phyloP scores from a whole-genome alignment of 1,140 invertebrate genomes.

The Penaeus chinensis region DNA sequence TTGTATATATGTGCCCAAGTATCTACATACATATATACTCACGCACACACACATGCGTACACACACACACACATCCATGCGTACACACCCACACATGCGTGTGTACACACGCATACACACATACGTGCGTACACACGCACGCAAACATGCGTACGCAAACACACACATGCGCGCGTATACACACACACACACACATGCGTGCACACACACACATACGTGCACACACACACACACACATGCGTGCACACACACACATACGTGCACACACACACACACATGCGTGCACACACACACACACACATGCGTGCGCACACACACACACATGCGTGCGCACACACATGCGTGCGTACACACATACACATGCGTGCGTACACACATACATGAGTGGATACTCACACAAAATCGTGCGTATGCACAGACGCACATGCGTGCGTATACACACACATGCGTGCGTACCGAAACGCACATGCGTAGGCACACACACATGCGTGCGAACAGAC shows the following conservation, averaged over 20 bases:
- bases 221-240: neutral
- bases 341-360: neutral
- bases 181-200: no score
- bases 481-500: neutral
- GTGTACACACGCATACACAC: neutral
- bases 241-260: neutral
- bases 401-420: neutral
- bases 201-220: no score
- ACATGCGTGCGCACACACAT: neutral
- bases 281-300: neutral
- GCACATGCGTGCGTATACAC: neutral
- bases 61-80: neutral
- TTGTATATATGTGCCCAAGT: neutral
- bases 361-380: neutral
- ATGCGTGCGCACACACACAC: neutral
- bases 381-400: neutral
- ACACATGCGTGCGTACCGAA: no score
- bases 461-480: neutral
- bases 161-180: no score
- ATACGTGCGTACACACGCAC: neutral
- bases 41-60: neutral
- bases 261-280: neutral
- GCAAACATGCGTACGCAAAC: no score
- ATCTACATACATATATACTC: neutral
- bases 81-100: slow-evolving; percentile 4